Conservation (phyloP, 2,888 invertebrate species). For the Syrphus vitripennis region DNA sequence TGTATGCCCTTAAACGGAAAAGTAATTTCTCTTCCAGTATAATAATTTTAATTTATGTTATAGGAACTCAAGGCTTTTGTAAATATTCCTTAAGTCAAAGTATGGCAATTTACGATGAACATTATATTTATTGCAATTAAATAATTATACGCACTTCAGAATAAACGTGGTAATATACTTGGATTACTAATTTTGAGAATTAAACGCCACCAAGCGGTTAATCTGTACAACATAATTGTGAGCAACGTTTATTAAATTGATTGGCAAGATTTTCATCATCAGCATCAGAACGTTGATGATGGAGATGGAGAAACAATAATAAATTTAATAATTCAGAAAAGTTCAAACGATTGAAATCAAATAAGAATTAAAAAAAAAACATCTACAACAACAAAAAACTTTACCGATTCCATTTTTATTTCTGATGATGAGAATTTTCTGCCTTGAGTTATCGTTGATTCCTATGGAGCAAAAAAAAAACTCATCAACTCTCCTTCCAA, state of each 20-base stretch:
- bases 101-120: slow-evolving; percentile 15
- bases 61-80: too few relatives aligned
- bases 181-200: slow-evolving; percentile 33
- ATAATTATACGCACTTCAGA: slow-evolving; percentile 53
- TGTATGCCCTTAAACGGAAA: neutral
- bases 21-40: neutral
- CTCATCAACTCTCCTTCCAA: neutral
- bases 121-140: slow-evolving; percentile 57
- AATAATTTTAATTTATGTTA: neutral
- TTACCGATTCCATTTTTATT: neutral
- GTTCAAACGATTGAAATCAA: slow-evolving; percentile 7
- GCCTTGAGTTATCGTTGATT: neutral
- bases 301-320: neutral
- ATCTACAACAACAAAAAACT: neutral
- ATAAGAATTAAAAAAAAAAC: slow-evolving; percentile 8
- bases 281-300: neutral
- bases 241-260: neutral
- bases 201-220: neutral
- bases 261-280: neutral
- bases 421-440: neutral
- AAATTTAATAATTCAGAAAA: neutral
- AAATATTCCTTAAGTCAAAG: too few relatives aligned
- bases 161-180: slow-evolving; percentile 40
- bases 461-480: neutral
- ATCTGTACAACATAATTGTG: too few relatives aligned